phyloP scores from a whole-genome alignment of 2,797 vertebrate species.

The Sebastes steindachneri region DNA sequence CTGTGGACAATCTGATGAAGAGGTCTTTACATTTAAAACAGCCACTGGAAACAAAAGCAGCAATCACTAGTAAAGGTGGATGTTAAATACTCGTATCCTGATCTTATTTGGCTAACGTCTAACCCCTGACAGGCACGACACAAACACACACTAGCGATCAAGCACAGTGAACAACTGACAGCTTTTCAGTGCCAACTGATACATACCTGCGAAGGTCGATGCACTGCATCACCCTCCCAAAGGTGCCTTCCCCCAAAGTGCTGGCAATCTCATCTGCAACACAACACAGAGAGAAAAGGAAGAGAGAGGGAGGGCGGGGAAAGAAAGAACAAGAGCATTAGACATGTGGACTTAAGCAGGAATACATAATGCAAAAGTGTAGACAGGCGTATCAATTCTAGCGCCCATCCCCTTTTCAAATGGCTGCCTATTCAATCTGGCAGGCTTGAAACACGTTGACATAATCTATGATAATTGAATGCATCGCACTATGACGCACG shows the following conservation, averaged over 20 bases:
- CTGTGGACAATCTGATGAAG: background rate
- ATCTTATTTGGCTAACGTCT: background rate
- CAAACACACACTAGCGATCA: background rate
- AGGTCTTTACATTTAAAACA: background rate
- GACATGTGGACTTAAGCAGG: slow-evolving; percentile 50
- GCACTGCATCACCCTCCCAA: slow-evolving; percentile 96
- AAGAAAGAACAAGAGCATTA: slow-evolving; percentile 71
- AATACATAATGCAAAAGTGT: slow-evolving; percentile 56
- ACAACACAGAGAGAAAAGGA: slow-evolving; percentile 77
- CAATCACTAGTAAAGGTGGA: background rate
- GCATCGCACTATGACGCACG: slow-evolving; percentile 20
- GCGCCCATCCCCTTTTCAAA: slow-evolving; percentile 63
- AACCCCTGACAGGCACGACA: background rate
- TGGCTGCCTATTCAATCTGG: slow-evolving; percentile 62
- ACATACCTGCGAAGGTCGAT: slow-evolving; percentile 95
- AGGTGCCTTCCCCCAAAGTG: slow-evolving; percentile 97
- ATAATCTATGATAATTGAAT: slow-evolving; percentile 41
- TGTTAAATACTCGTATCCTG: background rate
- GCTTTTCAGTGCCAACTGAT: background rate
- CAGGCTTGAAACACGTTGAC: slow-evolving; percentile 39
- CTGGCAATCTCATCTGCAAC: slow-evolving; percentile 95
- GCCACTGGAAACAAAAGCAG: background rate
- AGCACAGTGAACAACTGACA: background rate
- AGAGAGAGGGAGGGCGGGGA: slow-evolving; percentile 71
- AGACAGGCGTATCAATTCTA: slow-evolving; percentile 73